Percentiles rank a stretch among this genome's conserved stretches.
These are phyloP conservation scores for Ara ararauna DNA, from an alignment of 2,797 vertebrate species.

Conservation along the genomic window DNA sequence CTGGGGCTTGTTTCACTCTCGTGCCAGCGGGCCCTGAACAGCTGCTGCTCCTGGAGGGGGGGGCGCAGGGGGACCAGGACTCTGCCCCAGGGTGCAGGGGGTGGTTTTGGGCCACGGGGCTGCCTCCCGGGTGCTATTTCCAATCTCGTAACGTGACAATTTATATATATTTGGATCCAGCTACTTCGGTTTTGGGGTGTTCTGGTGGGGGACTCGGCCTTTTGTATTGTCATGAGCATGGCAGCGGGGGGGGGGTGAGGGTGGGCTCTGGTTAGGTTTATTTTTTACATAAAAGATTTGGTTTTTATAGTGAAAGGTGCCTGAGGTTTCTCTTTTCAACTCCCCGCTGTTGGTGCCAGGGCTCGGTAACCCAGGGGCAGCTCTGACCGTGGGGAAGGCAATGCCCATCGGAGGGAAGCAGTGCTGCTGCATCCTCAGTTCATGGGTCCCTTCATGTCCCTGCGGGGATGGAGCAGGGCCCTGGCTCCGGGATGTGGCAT, in stretches of 20 bases:
- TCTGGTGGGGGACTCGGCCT: conserved; percentile 31
- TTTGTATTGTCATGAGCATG: conserved; percentile 55
- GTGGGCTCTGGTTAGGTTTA: conserved; percentile 50
- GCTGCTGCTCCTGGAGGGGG: neutral
- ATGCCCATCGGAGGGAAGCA: neutral
- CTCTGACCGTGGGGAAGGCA: neutral
- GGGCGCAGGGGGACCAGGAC: neutral
- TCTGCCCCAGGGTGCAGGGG: neutral
- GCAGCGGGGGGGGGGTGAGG: conserved; percentile 15
- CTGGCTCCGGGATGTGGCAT: neutral
- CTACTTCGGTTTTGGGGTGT: conserved; percentile 33
- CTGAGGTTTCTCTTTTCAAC: neutral
- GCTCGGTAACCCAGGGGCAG: neutral
- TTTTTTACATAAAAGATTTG: conserved; percentile 72
- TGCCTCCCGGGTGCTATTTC: conserved; percentile 58
- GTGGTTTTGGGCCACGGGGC: neutral
- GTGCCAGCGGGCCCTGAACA: neutral
- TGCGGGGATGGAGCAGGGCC: fast-evolving
- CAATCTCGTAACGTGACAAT: neutral
- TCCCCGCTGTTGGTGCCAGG: fast-evolving
- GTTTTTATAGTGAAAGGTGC: conserved; percentile 61
- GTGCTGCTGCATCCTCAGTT: neutral
- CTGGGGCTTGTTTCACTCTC: neutral
- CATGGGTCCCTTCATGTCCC: neutral
- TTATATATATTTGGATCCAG: conserved; percentile 66